phyloP scores from a whole-genome alignment of 1,140 invertebrate genomes.

The Rhopalosiphum maidis region DNA sequence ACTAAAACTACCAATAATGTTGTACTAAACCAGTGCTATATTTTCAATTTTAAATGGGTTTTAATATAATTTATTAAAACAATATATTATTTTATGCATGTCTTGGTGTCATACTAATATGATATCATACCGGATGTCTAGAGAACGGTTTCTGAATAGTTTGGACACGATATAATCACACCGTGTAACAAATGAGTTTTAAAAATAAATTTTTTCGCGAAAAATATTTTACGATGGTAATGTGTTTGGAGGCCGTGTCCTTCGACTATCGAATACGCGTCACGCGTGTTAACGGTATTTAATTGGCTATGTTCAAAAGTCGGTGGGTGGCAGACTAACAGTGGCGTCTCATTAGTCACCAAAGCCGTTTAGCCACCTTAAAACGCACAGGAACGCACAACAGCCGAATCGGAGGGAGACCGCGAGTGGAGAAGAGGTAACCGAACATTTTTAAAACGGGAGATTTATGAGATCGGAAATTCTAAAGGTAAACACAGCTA shows the following conservation, averaged over 20 bases:
- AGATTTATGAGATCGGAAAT: not conserved
- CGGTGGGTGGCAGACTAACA: not conserved
- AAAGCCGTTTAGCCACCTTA: no score
- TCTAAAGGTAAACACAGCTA: conserved; percentile 4
- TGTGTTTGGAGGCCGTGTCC: not conserved
- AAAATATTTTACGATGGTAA: not conserved
- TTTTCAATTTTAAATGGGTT: not conserved
- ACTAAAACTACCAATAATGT: not conserved
- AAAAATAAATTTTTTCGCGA: not conserved
- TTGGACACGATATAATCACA: not conserved
- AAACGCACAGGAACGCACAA: not conserved
- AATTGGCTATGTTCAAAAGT: not conserved
- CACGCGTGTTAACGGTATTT: not conserved
- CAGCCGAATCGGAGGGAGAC: no score
- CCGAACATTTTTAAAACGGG: not conserved
- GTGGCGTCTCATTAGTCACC: not conserved
- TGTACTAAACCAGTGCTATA: no score
- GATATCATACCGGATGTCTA: not conserved
- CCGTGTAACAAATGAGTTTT: not conserved
- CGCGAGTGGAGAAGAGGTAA: not conserved
- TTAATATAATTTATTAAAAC: not conserved
- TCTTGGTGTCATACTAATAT: not conserved
- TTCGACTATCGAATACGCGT: not conserved
- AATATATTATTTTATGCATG: not conserved
- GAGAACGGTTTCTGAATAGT: not conserved